phyloP scores from a whole-genome alignment of 2,888 invertebrate species.

The Dysmachus trigonus region DNA sequence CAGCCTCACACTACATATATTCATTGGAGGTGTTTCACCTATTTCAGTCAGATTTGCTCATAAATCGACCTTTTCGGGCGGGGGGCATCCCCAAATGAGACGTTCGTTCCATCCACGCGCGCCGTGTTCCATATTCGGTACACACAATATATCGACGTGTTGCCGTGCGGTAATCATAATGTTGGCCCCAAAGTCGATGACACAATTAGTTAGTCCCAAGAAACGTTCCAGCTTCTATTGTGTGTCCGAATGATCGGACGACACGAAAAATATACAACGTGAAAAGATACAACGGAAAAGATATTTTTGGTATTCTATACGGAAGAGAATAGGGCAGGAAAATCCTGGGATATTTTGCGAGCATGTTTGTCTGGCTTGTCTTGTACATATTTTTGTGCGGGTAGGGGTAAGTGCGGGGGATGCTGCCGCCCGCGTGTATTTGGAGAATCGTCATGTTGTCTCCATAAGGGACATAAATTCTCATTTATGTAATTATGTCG shows the following conservation, averaged over 20 bases:
- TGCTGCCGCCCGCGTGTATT: not conserved
- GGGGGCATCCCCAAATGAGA: not conserved
- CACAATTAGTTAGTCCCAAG: slow-evolving; percentile 41
- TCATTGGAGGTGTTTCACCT: not conserved
- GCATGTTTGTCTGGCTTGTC: not conserved
- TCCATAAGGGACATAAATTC: slow-evolving; percentile 48
- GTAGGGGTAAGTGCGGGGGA: no score
- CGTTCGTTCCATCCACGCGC: not conserved
- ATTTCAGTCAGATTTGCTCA: not conserved
- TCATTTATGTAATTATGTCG: slow-evolving; percentile 46
- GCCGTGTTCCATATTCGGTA: not conserved
- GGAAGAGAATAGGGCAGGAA: no score
- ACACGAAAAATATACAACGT: not conserved
- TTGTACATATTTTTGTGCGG: not conserved
- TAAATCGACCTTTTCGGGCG: slow-evolving; percentile 21
- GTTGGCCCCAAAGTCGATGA: slow-evolving; percentile 41
- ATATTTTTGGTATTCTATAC: no score
- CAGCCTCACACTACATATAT: not conserved
- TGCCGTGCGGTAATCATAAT: slow-evolving; percentile 39
- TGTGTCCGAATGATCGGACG: slow-evolving; percentile 14
- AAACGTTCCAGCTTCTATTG: not conserved
- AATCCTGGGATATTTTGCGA: not conserved
- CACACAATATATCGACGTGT: not conserved
- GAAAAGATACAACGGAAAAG: no score
- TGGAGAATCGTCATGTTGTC: slow-evolving; percentile 46